Conservation (phyloP, 2,888 invertebrate species). For the Chloroclysta siterata region DNA sequence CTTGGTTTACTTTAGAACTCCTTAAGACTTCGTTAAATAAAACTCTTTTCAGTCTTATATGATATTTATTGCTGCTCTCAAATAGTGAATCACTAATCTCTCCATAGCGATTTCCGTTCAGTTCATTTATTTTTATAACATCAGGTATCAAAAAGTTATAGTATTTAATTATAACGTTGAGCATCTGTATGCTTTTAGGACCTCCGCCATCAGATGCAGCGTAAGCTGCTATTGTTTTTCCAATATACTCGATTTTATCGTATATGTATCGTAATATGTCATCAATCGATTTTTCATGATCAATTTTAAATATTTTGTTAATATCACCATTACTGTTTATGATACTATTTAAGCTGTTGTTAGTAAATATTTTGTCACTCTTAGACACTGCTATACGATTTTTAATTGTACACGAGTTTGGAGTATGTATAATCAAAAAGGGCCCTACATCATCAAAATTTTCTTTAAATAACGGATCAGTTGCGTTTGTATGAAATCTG, state of each 20-base stretch:
- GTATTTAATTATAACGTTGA: neutral
- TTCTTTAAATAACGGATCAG: constrained; percentile 1
- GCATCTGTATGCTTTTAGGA: neutral
- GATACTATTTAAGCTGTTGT: neutral
- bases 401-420: neutral
- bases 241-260: neutral
- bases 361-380: neutral
- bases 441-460: neutral
- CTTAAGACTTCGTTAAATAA: neutral
- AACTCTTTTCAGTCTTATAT: neutral
- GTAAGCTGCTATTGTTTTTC: neutral
- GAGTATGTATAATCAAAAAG: neutral
- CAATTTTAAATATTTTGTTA: neutral
- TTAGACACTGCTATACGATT: neutral
- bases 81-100: neutral
- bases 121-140: constrained; percentile 1
- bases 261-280: neutral
- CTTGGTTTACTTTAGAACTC: neutral
- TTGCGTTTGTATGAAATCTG: neutral
- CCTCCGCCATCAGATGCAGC: neutral
- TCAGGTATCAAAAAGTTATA: neutral
- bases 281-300: neutral
- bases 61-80: neutral
- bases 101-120: neutral
- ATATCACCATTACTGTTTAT: neutral